Conservation (phyloP, 1,140 invertebrate species). For the Bemisia tabaci region DNA sequence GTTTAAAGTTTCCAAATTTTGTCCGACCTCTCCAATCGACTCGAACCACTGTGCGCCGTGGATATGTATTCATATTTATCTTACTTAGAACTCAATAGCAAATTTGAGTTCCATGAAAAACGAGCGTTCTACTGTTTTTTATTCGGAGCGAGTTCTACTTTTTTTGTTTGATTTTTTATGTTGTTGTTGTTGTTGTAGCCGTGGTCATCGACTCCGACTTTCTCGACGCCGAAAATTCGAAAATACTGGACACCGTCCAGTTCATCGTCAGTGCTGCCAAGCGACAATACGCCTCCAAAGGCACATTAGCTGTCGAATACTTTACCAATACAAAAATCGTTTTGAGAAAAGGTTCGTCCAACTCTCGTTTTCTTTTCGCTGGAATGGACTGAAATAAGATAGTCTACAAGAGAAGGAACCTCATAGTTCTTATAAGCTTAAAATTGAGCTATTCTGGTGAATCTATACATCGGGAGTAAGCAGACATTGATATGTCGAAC, state of each 20-base stretch:
- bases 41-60: too few species aligned
- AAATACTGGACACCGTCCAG: neutral
- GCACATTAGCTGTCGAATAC: neutral
- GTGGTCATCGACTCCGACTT: neutral
- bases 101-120: neutral
- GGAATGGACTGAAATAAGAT: too few species aligned
- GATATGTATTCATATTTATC: too few species aligned
- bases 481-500: too few species aligned
- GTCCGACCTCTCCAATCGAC: too few species aligned
- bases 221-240: neutral
- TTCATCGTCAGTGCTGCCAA: neutral
- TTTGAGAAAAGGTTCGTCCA: neutral
- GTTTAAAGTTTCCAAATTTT: too few species aligned
- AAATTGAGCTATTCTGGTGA: too few species aligned
- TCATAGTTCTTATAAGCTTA: too few species aligned
- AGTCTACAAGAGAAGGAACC: too few species aligned
- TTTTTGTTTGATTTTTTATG: neutral
- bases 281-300: neutral
- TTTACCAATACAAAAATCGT: neutral
- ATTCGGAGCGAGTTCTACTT: neutral
- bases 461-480: too few species aligned
- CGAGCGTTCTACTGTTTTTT: neutral
- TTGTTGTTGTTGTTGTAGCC: neutral
- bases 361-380: too few species aligned
- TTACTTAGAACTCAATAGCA: neutral